Conservation (phyloP, 2,797 vertebrate genomes). For the Lepidocolaptes lacrymiger region DNA sequence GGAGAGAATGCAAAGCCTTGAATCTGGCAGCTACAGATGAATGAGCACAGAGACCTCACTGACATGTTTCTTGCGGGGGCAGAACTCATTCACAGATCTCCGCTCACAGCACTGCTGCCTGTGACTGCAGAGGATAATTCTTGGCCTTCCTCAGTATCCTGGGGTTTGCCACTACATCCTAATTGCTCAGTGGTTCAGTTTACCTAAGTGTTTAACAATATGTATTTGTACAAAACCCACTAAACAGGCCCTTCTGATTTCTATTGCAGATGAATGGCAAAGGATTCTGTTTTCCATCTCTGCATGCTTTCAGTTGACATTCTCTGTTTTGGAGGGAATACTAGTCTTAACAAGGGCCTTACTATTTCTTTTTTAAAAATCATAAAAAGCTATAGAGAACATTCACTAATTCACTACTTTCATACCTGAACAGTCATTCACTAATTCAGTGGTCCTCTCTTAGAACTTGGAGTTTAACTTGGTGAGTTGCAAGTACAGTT, state of each 20-base stretch:
- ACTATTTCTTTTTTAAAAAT: background rate
- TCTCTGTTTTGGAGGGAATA: background rate
- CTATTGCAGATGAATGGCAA: background rate
- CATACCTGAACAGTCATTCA: background rate
- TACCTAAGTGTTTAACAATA: background rate
- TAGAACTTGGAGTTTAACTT: background rate
- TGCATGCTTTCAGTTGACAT: background rate
- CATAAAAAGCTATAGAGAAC: background rate
- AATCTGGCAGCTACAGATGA: background rate
- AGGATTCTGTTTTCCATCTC: background rate
- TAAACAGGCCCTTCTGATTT: background rate
- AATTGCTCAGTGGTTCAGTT: background rate
- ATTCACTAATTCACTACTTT: background rate
- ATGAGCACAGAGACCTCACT: background rate
- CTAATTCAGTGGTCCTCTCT: background rate
- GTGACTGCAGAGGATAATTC: background rate
- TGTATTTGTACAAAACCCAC: background rate
- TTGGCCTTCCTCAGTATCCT: background rate
- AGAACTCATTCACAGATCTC: background rate
- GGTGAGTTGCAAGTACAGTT: background rate
- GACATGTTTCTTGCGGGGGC: rapidly evolving
- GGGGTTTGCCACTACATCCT: background rate
- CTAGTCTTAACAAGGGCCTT: background rate
- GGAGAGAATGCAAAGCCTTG: background rate
- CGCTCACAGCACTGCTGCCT: background rate